Conservation (phyloP, 2,888 invertebrate species). For the Calephelis perditalis region DNA sequence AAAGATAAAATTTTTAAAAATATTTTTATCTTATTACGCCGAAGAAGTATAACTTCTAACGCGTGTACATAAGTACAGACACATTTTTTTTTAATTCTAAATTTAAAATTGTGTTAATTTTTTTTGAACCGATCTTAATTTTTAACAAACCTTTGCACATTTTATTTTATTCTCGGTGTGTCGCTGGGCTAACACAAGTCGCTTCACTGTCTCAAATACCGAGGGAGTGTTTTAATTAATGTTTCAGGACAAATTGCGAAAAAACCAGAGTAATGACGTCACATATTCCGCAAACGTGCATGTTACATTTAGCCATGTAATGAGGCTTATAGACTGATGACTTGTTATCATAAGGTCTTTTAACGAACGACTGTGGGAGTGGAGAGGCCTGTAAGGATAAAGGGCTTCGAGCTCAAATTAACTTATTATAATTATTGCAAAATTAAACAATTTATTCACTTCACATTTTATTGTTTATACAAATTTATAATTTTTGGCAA, state of each 20-base stretch:
- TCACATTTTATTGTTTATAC: too few species aligned
- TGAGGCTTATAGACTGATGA: slow-evolving; percentile 55
- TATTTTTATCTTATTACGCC: too few species aligned
- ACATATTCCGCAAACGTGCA: slow-evolving; percentile 30
- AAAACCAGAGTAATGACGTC: slow-evolving; percentile 56
- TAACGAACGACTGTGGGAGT: slow-evolving; percentile 56
- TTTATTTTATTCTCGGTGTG: slow-evolving; percentile 31
- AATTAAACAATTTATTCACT: neutral
- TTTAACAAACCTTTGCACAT: too few species aligned
- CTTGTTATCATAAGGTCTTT: slow-evolving; percentile 47
- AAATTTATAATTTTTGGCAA: too few species aligned
- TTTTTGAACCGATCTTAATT: too few species aligned
- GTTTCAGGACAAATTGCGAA: slow-evolving; percentile 59
- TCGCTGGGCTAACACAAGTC: slow-evolving; percentile 36
- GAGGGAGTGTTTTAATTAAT: slow-evolving; percentile 65
- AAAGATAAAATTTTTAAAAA: too few species aligned
- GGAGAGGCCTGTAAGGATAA: slow-evolving; percentile 57
- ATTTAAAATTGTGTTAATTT: too few species aligned
- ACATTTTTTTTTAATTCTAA: too few species aligned
- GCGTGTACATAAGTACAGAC: too few species aligned
- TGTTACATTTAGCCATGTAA: slow-evolving; percentile 40
- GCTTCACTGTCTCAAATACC: slow-evolving; percentile 52
- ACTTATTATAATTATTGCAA: slow-evolving; percentile 14
- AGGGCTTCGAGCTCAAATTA: slow-evolving; percentile 26
- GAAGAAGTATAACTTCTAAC: too few species aligned